phyloP scores from a whole-genome alignment of 2,888 invertebrate species.

The Strigamia crassipes region DNA sequence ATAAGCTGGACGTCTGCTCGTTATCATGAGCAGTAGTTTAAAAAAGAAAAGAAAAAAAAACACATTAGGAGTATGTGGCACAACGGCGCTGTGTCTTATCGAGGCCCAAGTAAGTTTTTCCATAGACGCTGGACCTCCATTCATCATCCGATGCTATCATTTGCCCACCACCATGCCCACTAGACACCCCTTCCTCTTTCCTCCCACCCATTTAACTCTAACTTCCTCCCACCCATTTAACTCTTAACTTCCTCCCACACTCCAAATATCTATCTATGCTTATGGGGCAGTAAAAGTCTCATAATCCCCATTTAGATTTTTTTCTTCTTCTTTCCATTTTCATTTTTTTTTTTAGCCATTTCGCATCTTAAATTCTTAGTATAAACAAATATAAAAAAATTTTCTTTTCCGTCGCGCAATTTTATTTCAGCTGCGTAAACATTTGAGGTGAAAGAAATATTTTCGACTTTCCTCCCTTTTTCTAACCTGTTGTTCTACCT shows the following conservation, averaged over 20 bases:
- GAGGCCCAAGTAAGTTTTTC: slow-evolving; percentile 34
- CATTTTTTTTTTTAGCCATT: background rate
- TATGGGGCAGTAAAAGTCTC: slow-evolving; percentile 21
- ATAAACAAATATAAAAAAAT: slow-evolving; percentile 12
- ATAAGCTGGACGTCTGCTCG: slow-evolving; percentile 21
- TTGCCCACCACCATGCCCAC: background rate
- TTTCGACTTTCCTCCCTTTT: background rate
- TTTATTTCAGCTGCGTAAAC: background rate
- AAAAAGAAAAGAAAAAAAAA: slow-evolving; percentile 10
- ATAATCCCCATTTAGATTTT: slow-evolving; percentile 1
- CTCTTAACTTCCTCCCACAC: slow-evolving; percentile 5
- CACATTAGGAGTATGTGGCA: slow-evolving; percentile 42
- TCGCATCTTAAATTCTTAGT: background rate
- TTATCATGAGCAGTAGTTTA: slow-evolving; percentile 12
- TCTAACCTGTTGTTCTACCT: slow-evolving; percentile 11
- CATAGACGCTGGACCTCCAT: slow-evolving; percentile 45
- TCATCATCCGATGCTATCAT: slow-evolving; percentile 45
- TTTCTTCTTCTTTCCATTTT: background rate
- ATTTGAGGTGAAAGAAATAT: background rate
- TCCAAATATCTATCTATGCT: background rate
- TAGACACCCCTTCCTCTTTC: slow-evolving; percentile 24
- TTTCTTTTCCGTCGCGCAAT: background rate
- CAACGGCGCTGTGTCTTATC: slow-evolving; percentile 28
- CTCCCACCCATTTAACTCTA: slow-evolving; percentile 7
- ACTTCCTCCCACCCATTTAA: slow-evolving; percentile 13